Evolutionary conservation across 2,888 invertebrate species (phyloP).

Genomic region (Schrankia costaestrigalis): DNA sequence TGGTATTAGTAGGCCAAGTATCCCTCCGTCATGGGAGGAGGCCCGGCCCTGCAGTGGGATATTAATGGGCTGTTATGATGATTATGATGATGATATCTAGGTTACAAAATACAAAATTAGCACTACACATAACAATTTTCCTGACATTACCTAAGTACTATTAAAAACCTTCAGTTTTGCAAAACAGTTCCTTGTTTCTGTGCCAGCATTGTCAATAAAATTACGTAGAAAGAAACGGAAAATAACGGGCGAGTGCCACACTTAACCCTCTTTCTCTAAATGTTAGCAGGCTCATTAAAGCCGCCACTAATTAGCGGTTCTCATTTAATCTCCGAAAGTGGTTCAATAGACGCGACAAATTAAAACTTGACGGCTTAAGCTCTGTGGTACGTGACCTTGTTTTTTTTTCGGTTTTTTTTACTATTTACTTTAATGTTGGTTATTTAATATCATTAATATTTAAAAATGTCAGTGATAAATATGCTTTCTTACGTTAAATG

Average conservation of each 20-base stretch:
- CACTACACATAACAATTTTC: no score
- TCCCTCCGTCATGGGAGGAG: no score
- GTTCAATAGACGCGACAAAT: slow-evolving; percentile 11
- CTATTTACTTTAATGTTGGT: slow-evolving; percentile 1
- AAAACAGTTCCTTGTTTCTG: no score
- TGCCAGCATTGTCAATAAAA: no score
- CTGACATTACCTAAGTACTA: no score
- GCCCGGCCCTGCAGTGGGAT: no score
- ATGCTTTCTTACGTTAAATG: background rate
- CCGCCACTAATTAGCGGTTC: slow-evolving; percentile 9
- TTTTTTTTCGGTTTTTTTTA: slow-evolving; percentile 6
- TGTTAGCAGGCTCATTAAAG: slow-evolving; percentile 10
- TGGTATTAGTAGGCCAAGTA: no score
- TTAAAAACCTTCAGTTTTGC: no score
- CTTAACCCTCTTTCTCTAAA: slow-evolving; percentile 8
- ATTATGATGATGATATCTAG: no score
- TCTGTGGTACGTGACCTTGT: slow-evolving; percentile 9
- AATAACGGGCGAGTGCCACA: slow-evolving; percentile 6
- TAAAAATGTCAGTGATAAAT: background rate
- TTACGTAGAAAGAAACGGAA: slow-evolving; percentile 3
- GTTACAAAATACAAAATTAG: no score
- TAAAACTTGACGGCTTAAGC: slow-evolving; percentile 8
- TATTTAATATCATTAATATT: background rate
- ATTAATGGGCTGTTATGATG: no score
- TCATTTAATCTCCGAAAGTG: slow-evolving; percentile 10